Evolutionary conservation across 2,888 invertebrate species (phyloP).

Genomic region (Napeogenes inachia): DNA sequence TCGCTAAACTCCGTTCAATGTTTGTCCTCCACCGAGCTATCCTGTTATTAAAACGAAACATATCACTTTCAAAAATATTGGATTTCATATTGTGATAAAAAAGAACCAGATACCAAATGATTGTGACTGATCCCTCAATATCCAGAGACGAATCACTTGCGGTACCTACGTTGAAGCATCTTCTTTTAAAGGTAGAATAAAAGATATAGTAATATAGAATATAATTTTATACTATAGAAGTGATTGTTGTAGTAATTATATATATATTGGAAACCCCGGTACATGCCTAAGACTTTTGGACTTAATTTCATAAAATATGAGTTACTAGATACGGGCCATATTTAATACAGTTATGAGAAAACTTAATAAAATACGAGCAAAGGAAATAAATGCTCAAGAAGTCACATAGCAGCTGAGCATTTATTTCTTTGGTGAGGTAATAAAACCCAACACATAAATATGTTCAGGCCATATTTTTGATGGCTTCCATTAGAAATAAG

Average conservation of each 20-base stretch:
- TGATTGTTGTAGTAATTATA: too few relatives aligned
- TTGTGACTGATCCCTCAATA: conserved; percentile 11
- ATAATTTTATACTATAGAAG: too few relatives aligned
- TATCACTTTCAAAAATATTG: conserved; percentile 40
- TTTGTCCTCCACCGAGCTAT: conserved; percentile 39
- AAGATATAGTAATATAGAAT: too few relatives aligned
- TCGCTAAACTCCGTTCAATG: conserved; percentile 37
- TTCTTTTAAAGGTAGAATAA: too few relatives aligned
- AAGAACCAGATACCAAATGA: conserved; percentile 29
- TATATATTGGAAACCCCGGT: too few relatives aligned
- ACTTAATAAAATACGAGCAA: conserved; percentile 32
- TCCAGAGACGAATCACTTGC: background rate
- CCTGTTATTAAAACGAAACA: conserved; percentile 45
- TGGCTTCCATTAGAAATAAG: conserved; percentile 29
- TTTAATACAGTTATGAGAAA: conserved; percentile 21
- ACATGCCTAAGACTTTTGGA: background rate
- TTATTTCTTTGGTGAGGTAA: conserved; percentile 31
- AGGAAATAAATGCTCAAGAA: conserved; percentile 10
- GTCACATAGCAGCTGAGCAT: conserved; percentile 18
- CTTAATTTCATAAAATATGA: background rate
- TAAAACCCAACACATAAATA: conserved; percentile 34
- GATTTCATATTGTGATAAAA: conserved; percentile 35
- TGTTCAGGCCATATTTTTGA: conserved; percentile 31
- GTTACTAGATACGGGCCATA: background rate
- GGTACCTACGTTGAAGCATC: too few relatives aligned